Base-by-base conservation (phyloP, 2,888 invertebrate species). In the Trisateles emortualis region DNA sequence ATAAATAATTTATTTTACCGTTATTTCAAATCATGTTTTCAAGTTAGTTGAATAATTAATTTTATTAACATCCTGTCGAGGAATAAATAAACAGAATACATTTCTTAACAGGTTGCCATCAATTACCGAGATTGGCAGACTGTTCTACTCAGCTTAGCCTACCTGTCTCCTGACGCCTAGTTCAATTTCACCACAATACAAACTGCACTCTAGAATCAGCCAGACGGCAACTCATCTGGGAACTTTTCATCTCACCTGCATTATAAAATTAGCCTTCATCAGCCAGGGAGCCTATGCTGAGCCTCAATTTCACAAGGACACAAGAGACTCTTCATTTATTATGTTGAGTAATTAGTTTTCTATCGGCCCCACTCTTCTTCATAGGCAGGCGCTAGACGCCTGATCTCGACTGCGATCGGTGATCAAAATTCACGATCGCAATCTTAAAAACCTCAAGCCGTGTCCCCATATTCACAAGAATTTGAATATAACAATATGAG, bases 11-110 rank as follows among this genome's bases (percentile, higher is more conserved):
- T 13, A 13, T 2, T 36, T 22, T 39, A 22, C 22, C 22, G 8
- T 39, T 8, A 11, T 22, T 22, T 22, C 22, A 22, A 11, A 39
- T 19, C 38, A 8, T 22, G 39, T 39, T 36, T 10, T 33, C 26
- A 22, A 36, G 6, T 8, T 42, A n/a, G 33, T 9, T 16, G 22
- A 6, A 38, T 16, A 10, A 40, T 19, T 33, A 40, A 33, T 52
- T 40, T 30, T 22, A 48, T 33, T 38, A 19, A 43, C 22, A 30
- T 50, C 50, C 42, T 55, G 46, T 42, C 33, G 43, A 55, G 50
- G 46, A 55, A 55, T 43, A 42, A 50, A 52, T 48, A 57, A 44
- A 52, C n/a, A 26, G n/a, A 46, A 41, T 49, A 45, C 45, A 41
- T 53, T 50, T 49, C 48, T 45, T 53, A 46, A 53, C 45, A 50